Base-by-base conservation (phyloP, 2,113 vertebrate genomes). In the Todiramphus saurophagus region DNA sequence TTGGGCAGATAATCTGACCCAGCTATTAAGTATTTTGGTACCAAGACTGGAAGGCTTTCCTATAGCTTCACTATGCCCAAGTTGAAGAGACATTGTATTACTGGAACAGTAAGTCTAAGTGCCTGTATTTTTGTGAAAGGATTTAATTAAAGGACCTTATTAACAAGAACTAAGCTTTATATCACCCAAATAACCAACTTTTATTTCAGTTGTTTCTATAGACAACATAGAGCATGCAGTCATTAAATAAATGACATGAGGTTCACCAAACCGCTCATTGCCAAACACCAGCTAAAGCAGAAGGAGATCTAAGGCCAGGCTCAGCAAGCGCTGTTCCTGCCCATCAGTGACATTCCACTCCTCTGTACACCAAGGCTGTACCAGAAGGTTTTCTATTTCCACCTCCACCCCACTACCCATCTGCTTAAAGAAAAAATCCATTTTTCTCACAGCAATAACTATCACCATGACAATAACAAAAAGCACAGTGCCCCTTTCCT, bases 271-370 rank as follows among this genome's bases (percentile, higher is more conserved):
- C 18, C 16, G 8, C 62, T 19, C 56, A 10, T 5, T 23, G 66
- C 59, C 70, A 16, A 67, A n/a, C 16, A 13, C 5, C 46, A 63
- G 70, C 35, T 25, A 41, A 59, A 64, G 87, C 37, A 67, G 63
- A 17, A 60, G 50, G 48, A 85, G 66, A 62, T 3, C 10, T 0
- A 0, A 66, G 53, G 39, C 18, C 53, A 24, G 17, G 48, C 37
- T 87, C 18, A 6, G 44, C 0, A 1, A 46, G 35, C 1, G 0
- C 62, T 15, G 60, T 48, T 75, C 79, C 81, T 56, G 50, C 72
- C n/a, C 5, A 0, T 19, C 3, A 0, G 37, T 10, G 15, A 20
- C 1, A 4, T 31, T 33, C 19, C 46, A 5, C 39, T 59, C 33
- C 55, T 63, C 43, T 14, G 24, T 3, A 2, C 10, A 9, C 55